phyloP scores from a whole-genome alignment of 2,888 invertebrate genomes.

The Acrobasis consociella region DNA sequence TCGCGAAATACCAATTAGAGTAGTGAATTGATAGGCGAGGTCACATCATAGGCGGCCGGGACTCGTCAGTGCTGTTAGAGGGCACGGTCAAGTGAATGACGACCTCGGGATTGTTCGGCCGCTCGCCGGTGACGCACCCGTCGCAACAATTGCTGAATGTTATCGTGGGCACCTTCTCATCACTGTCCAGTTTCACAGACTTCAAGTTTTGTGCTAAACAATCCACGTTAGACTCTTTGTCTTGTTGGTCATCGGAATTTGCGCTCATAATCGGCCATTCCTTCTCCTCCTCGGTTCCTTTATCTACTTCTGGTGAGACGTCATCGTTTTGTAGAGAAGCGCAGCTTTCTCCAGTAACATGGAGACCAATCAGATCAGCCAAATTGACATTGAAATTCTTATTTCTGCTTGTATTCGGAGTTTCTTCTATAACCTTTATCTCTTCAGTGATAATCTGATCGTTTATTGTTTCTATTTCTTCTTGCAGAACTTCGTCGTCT shows the following conservation, averaged over 20 bases:
- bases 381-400: conserved; percentile 74
- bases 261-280: conserved; percentile 79
- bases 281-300: conserved; percentile 65
- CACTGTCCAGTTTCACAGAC: conserved; percentile 63
- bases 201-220: conserved; percentile 62
- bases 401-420: conserved; percentile 44
- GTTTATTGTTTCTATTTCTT: conserved; percentile 66
- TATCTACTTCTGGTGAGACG: conserved; percentile 57
- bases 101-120: conserved; percentile 61
- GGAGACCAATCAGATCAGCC: conserved; percentile 65
- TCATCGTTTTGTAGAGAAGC: conserved; percentile 56
- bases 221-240: conserved; percentile 56
- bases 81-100: conserved; percentile 73
- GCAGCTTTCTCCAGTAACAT: conserved; percentile 64
- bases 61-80: conserved; percentile 68
- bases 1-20: conserved; percentile 37
- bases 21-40: conserved; percentile 36
- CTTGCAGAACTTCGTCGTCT: conserved; percentile 64
- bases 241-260: conserved; percentile 60
- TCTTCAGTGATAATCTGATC: conserved; percentile 62
- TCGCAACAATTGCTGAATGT: conserved; percentile 79
- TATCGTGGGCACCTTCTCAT: conserved; percentile 72
- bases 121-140: conserved; percentile 53
- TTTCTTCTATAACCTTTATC: conserved; percentile 46
- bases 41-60: conserved; percentile 78